Base-by-base conservation (phyloP, 2,797 vertebrate genomes). In the Enteromius treurensis region DNA sequence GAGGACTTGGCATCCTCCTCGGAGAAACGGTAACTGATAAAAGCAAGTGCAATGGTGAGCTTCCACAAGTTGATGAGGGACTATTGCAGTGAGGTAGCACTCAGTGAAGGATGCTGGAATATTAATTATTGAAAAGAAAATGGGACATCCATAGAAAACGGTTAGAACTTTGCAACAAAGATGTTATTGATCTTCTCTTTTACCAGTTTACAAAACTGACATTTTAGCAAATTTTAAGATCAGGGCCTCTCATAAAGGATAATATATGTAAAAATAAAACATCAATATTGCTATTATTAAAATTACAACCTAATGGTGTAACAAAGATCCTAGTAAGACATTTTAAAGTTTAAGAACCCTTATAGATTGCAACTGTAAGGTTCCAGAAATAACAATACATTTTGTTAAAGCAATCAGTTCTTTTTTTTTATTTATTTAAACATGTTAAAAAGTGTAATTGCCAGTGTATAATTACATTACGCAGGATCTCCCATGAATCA, bases 91-190 rank as follows among this genome's bases (percentile, higher is more conserved):
- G 40, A 77, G 58, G 67, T 77, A 45, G 65, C 69, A 87, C 82
- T 82, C 37, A 82, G 47, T 79, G 68, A 21, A 1, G 15, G 73
- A 55, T 60, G 14, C 34, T 80, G 68, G 49, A 64, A 45, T 42
- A 49, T 76, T 34, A 74, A 53, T 85, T 74, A 74, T 81, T 62
- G 58, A 62, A 73, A 83, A 47, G 32, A 73, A 79, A 80, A 74
- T 26, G 26, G 55, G 45, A 47, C 15, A 51, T 40, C 40, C 64
- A 34, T 77, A 78, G 74, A 70, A 78, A 69, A 74, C 10, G 62
- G 60, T 68, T 23, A 73, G 7, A 9, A 40, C 32, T 29, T 62
- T 23, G 65, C 37, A 34, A 78, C 37, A 62, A 71, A 71, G 42
- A 79, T 17, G 26, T 45, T 64, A 80, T 74, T 60, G 53, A 69